Base-by-base conservation (phyloP, 2,888 invertebrate species). In the Tinea pellionella region DNA sequence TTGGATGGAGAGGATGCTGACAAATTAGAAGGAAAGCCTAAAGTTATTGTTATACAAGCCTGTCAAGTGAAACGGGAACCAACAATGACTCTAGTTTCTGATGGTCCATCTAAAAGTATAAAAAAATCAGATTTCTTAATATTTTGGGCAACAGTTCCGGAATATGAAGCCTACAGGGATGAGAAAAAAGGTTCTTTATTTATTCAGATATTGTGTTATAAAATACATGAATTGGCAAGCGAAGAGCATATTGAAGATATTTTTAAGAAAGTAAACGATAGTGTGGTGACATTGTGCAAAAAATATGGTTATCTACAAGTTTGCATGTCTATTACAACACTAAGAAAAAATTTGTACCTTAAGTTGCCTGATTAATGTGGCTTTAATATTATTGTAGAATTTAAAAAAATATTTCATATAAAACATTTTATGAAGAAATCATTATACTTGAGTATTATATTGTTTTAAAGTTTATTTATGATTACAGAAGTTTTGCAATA, bases 141-240 rank as follows among this genome's bases (percentile, higher is more conserved):
- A 12, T 86, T 75, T 63, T 85, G 81, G 79, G 86, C 87, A 0
- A 87, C 86, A 16, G 79, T 83, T 56, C 81, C 85, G 6, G 78
- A 80, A 65, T 75, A 78, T 68, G 80, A 81, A 66, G 82, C 87
- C 2, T 85, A 69, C 59, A 78, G 87, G 66, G 67, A 73, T 66
- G 74, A 73, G 60, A 63, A 69, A 47, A 67, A 65, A 57, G 88
- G 88, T 0, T 80, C 86, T 9, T 68, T 87, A 63, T 88, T 88
- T 61, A 83, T 88, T 61, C 81, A 83, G 64, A 67, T 70, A 11
- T 65, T 88, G 12, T 88, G 87, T 65, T 62, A 62, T 11, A 66
- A 67, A 12, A 68, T 88, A 30, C 63, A 65, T 24, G 67, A 73
- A 61, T 68, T 63, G 62, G 76, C 70, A 0, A 69, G 68, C 59